A percentile compares a stretch with the other conserved stretches of the same genome.
Conservation (phyloP, 2,888 invertebrate genomes). For the Linnaemya vulpina region DNA sequence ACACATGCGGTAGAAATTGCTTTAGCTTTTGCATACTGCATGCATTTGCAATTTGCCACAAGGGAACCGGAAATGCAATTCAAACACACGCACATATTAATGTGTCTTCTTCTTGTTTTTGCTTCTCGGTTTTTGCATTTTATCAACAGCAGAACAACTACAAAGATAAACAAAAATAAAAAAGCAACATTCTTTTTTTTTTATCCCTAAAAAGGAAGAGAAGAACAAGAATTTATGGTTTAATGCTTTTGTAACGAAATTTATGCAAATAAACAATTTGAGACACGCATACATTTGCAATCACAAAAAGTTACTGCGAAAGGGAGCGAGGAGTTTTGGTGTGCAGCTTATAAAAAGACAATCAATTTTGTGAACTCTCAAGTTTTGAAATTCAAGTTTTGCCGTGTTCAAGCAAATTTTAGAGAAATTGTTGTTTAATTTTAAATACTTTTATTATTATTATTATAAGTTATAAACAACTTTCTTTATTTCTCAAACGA, state of each 20-base stretch:
- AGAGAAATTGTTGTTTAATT: no score
- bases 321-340: background rate
- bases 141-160: conserved; percentile 6
- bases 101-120: no score
- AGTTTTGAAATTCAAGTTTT: background rate
- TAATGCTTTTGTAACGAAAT: conserved; percentile 13
- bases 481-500: no score
- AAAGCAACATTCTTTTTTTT: background rate
- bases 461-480: no score
- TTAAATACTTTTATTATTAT: no score
- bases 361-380: background rate
- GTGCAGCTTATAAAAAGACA: background rate
- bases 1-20: background rate
- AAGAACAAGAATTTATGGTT: conserved; percentile 15
- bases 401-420: background rate
- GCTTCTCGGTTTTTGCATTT: background rate
- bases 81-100: conserved; percentile 11
- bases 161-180: background rate
- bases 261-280: conserved; percentile 41
- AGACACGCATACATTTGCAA: conserved; percentile 26
- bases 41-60: conserved; percentile 56
- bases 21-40: conserved; percentile 41
- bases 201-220: background rate
- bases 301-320: background rate
- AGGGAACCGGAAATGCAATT: conserved; percentile 48